Evolutionary conservation across 2,113 vertebrate genomes (phyloP).

Genomic region (Falcunculus frontatus): DNA sequence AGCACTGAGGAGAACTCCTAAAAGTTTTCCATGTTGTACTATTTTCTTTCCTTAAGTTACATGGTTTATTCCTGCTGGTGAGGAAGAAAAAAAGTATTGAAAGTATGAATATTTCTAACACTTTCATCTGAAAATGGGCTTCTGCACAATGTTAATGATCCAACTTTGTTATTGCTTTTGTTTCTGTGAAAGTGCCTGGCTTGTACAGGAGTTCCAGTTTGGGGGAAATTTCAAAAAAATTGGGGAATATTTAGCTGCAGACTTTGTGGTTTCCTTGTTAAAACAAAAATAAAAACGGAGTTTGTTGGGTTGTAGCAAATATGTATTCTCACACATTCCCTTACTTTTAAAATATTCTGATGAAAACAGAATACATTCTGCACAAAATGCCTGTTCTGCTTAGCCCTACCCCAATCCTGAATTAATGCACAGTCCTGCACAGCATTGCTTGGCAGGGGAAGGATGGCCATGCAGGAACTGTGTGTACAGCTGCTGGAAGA

Average conservation of each 20-base stretch:
- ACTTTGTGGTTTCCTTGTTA: not conserved
- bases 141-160: not conserved
- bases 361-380: not conserved
- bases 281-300: not conserved
- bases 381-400: not conserved
- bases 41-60: not conserved
- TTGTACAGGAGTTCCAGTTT: not conserved
- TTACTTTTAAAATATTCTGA: not conserved
- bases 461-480: accelerated
- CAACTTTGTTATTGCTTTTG: not conserved
- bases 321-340: not conserved
- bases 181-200: not conserved
- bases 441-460: not conserved
- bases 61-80: not conserved
- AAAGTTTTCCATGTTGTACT: not conserved
- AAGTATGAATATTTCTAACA: not conserved
- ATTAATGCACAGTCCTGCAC: not conserved
- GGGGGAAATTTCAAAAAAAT: not conserved
- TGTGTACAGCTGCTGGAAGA: not conserved
- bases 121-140: not conserved
- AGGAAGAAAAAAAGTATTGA: not conserved
- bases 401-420: accelerated
- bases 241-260: not conserved
- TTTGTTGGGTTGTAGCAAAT: not conserved
- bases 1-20: not conserved